Evolutionary conservation across 2,888 invertebrate species (phyloP), one percentile per base, ranked within the genome.

Genomic region (Orthosia cruda): DNA sequence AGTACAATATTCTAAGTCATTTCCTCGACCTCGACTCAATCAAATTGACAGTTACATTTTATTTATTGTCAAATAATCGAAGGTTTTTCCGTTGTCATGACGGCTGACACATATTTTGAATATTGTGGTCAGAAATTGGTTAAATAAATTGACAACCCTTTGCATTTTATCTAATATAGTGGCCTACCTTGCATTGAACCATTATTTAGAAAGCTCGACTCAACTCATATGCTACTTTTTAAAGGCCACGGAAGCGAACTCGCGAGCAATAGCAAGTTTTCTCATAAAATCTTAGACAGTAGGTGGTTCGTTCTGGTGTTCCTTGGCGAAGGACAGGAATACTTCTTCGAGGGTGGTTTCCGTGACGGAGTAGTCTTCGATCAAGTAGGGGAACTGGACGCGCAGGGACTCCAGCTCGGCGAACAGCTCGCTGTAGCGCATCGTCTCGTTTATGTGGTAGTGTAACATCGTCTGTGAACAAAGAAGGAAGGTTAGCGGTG

Each of bases 271-370:
- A n/a, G 9, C 52, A 3, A 9, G 52, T 4, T 52, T 40, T 9
- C 40, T 40, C 40, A 40, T 40, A 40, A 40, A 40, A 40, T 40
- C 40, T 40, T 52, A 52, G 2, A 20, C 74, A 9, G 67, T 64
- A 7, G 54, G 23, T 16, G 47, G 2, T 11, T 1, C 5, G 9
- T 4, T 3, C 2, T 67, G 63, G 11, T 79, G 70, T 16, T 89
- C 89, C 72, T 89, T 91, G 0, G 96, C 96, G 81, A 95, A 97
- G 84, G 90, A 94, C 77, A 98, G 93, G 92, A 98, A 98, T 75
- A 98, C 98, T 92, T 98, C 98, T 91, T 98, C 98, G 32, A 98
- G 95, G 0, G 98, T 98, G 13, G 98, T 98, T 93, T 98, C 98
- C 57, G 98, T 98, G 4, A 98, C 97, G 0, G 98, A 97, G 92